These are phyloP conservation scores for Syrmaticus mikado DNA, from an alignment of 2,113 vertebrate species.

Conservation along the genomic window DNA sequence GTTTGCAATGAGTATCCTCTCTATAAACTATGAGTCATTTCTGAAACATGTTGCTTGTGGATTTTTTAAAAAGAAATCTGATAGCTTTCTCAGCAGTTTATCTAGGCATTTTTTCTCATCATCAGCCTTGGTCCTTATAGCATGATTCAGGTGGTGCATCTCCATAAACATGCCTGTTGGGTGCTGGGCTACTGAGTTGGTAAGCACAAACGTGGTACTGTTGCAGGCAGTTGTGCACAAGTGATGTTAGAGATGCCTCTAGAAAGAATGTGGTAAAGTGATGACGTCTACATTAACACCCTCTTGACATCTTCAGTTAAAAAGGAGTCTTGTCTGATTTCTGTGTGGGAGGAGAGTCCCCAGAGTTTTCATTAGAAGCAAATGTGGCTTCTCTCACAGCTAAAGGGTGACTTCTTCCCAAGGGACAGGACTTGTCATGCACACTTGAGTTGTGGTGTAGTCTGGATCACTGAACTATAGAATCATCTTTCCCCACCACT, in stretches of 20 bases:
- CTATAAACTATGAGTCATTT: neutral
- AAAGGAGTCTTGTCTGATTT: constrained; percentile 6
- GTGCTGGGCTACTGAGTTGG: neutral
- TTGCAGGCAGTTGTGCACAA: neutral
- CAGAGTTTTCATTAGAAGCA: neutral
- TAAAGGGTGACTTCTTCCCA: constrained; percentile 46
- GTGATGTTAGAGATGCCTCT: neutral
- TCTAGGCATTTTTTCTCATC: neutral
- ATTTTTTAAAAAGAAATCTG: neutral
- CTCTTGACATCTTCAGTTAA: constrained; percentile 31
- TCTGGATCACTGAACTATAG: constrained; percentile 52
- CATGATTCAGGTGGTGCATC: neutral
- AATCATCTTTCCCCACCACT: constrained; percentile 58
- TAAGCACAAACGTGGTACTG: neutral
- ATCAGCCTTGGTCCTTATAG: neutral
- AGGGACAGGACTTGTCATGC: constrained; percentile 60
- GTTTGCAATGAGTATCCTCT: neutral
- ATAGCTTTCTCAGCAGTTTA: neutral
- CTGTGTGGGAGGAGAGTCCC: constrained; percentile 18
- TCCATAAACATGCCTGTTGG: rapidly evolving
- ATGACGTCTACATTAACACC: neutral
- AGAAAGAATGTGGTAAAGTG: neutral
- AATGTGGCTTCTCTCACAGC: constrained; percentile 47
- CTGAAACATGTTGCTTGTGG: neutral
- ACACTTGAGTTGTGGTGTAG: constrained; percentile 34